Evolutionary conservation across 1,140 invertebrate genomes (phyloP).

Genomic region (Triops cancriformis): DNA sequence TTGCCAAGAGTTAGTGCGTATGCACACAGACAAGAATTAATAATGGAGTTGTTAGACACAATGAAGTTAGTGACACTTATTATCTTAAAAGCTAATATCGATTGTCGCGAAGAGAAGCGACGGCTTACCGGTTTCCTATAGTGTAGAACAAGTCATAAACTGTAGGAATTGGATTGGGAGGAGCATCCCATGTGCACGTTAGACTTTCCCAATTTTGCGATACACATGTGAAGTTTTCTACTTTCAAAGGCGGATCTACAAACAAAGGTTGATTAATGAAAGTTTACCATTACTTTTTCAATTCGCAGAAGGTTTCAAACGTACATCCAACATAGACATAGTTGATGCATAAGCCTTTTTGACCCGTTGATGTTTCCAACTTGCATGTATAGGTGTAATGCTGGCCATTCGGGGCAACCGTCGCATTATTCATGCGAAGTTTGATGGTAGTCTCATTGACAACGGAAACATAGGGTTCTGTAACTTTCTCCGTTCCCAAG

Average conservation of each 20-base stretch:
- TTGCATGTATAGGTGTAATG: slow-evolving; percentile 33
- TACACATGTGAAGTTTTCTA: slow-evolving; percentile 32
- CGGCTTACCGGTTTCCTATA: not conserved
- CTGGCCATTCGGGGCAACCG: slow-evolving; percentile 39
- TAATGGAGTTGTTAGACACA: not conserved
- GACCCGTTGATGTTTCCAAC: not conserved
- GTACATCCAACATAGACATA: slow-evolving; percentile 22
- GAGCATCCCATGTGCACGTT: slow-evolving; percentile 32
- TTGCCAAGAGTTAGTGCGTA: not conserved
- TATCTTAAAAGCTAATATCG: not conserved
- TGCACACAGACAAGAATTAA: not conserved
- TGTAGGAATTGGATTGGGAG: slow-evolving; percentile 31
- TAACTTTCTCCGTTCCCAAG: slow-evolving; percentile 38
- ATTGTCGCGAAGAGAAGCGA: not conserved
- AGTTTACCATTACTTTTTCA: not conserved
- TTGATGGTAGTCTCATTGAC: slow-evolving; percentile 45
- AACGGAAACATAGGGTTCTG: slow-evolving; percentile 39
- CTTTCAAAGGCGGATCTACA: slow-evolving; percentile 30
- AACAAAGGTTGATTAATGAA: not conserved
- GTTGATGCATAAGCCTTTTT: slow-evolving; percentile 4
- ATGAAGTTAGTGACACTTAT: not conserved
- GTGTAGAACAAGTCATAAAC: slow-evolving; percentile 28
- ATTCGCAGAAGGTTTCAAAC: not conserved
- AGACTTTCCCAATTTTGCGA: slow-evolving; percentile 32
- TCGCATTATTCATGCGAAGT: slow-evolving; percentile 41